phyloP scores from a whole-genome alignment of 2,888 invertebrate genomes.

The Megamerina dolium region DNA sequence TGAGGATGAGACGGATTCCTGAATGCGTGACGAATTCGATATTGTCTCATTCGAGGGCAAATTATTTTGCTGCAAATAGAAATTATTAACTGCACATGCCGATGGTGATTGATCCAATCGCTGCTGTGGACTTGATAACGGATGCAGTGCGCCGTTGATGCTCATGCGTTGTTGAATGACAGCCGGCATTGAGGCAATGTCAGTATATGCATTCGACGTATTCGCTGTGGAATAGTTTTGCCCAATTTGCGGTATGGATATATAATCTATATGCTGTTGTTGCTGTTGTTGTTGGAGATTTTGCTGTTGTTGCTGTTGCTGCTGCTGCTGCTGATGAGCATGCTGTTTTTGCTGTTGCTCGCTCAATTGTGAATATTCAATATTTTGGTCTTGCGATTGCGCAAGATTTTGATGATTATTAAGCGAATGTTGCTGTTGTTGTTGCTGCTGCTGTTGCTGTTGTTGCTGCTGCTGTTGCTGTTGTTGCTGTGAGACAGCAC shows the following conservation, averaged over 20 bases:
- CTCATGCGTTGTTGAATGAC: slow-evolving; percentile 61
- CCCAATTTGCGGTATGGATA: slow-evolving; percentile 53
- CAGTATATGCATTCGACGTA: slow-evolving; percentile 56
- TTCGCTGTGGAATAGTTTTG: slow-evolving; percentile 56
- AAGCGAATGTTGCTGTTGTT: slow-evolving; percentile 27
- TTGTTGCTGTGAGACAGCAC: slow-evolving; percentile 26
- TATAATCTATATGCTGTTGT: slow-evolving; percentile 48
- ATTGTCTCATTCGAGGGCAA: slow-evolving; percentile 34
- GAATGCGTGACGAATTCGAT: slow-evolving; percentile 31
- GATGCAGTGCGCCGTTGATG: slow-evolving; percentile 43
- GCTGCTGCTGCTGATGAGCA: neutral
- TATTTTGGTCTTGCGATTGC: slow-evolving; percentile 43
- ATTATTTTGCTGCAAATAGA: slow-evolving; percentile 55
- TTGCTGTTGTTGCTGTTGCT: slow-evolving; percentile 21
- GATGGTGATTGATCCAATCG: slow-evolving; percentile 53
- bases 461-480: slow-evolving; percentile 32
- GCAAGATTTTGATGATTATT: slow-evolving; percentile 33
- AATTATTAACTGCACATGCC: slow-evolving; percentile 58
- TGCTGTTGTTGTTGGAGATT: slow-evolving; percentile 45
- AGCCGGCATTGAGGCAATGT: slow-evolving; percentile 62
- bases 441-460: slow-evolving; percentile 29
- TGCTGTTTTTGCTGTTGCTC: slow-evolving; percentile 28
- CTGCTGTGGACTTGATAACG: slow-evolving; percentile 51
- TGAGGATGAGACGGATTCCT: slow-evolving; percentile 27
- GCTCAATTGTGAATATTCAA: slow-evolving; percentile 34